Evolutionary conservation across 2,888 invertebrate genomes (phyloP), one percentile per base, ranked within the genome.

Genomic region (Helicoverpa assulta): DNA sequence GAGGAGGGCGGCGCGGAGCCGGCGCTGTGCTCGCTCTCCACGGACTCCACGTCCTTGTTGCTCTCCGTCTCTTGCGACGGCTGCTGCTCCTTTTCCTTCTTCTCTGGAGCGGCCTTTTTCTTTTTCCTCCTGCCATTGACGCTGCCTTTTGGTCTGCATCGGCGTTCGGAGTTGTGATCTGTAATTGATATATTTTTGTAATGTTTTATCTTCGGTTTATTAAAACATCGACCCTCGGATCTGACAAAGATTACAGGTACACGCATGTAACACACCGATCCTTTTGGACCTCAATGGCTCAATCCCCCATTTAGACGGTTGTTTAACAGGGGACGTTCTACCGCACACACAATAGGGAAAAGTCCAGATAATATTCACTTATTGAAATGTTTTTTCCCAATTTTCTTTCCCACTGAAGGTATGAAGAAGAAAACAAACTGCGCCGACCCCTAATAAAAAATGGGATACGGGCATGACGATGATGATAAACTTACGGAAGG

Each of bases 1-100:
- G 95, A 95, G 0, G 96, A 95, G 0, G 92, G 92, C 1, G 95
- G 95, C 1, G 94, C 91, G 64, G 95, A 95, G 0, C 92, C 93
- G 5, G 90, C 91, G 72, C 95, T 95, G 70, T 92, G 94, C 47
- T 94, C 94, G 74, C 95, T 96, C 65, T 91, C 95, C 0, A 90
- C 88, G 0, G 93, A 95, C 70, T 95, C 95, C 5, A 87, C 92
- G 8, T 96, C 96, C 82, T 96, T 96, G 50, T 95, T 96, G 68
- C 94, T 93, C 74, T 96, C 96, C 14, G 90, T 92, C 78, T 96
- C 96, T 68, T 95, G 96, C 8, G 92, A 85, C 8, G 93, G 93
- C 43, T 90, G 93, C 47, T 89, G 90, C 70, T 93, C 95, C 55
- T 94, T 94, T 75, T 94, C 94, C 2, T 91, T 89, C 74, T 95